Percentiles rank a stretch among this genome's conserved stretches.
These are phyloP conservation scores for Astropecten irregularis DNA, from an alignment of 53 echinoderm and acorn worm species.

Conservation along the genomic window DNA sequence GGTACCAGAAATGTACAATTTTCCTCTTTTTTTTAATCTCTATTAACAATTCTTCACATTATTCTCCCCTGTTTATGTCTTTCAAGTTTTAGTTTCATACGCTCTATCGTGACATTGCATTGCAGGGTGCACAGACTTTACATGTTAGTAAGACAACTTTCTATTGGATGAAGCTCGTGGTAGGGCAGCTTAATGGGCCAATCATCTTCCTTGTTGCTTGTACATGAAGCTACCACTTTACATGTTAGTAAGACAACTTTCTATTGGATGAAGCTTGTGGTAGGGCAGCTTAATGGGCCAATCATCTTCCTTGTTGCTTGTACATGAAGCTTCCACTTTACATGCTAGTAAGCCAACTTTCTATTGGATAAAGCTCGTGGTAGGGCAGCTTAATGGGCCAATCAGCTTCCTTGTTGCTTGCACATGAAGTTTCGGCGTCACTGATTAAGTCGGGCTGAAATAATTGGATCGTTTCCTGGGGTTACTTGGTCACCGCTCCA, in stretches of 20 bases:
- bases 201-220: slow-evolving; percentile 7
- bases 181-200: background rate
- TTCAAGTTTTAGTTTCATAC: background rate
- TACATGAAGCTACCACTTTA: background rate
- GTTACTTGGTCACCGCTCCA: too few species aligned
- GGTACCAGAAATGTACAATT: slow-evolving; percentile 49
- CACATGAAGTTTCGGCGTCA: background rate
- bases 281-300: background rate
- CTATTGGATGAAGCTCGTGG: background rate
- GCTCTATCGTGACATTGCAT: slow-evolving; percentile 33
- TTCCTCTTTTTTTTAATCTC: too few species aligned
- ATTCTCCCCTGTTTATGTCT: background rate
- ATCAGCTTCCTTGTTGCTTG: slow-evolving; percentile 7
- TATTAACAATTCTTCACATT: slow-evolving; percentile 13
- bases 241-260: background rate
- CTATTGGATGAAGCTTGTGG: background rate
- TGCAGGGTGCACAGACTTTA: slow-evolving; percentile 26
- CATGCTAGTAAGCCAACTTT: background rate
- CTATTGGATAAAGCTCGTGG: background rate
- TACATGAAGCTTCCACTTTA: background rate
- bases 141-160: background rate
- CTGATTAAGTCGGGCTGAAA: too few species aligned
- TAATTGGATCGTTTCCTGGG: too few species aligned
- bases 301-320: slow-evolving; percentile 7
- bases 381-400: background rate